A percentile compares a stretch with the other conserved stretches of the same genome.
These are phyloP conservation scores for Triplophysa tibetana DNA, from an alignment of 2,113 vertebrate genomes.

Conservation along the genomic window DNA sequence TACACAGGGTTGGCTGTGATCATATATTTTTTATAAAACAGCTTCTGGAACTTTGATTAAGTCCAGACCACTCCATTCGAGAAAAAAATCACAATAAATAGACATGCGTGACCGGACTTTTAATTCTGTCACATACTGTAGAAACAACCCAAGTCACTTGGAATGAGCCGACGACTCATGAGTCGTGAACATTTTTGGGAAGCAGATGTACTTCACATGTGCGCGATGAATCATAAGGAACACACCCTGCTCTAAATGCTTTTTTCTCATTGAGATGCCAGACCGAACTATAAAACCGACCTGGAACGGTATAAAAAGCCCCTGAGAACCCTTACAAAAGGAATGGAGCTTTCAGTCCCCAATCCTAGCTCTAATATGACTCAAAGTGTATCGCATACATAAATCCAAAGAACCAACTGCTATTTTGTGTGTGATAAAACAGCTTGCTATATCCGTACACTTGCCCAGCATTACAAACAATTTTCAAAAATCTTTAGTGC, in stretches of 20 bases:
- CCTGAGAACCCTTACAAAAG: not conserved
- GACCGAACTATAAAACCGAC: not conserved
- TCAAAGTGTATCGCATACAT: too few species aligned
- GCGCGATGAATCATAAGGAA: slow-evolving; percentile 11
- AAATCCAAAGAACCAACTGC: too few species aligned
- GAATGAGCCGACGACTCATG: not conserved
- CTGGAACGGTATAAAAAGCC: not conserved
- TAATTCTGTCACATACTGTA: not conserved
- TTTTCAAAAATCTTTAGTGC: not conserved
- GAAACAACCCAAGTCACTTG: not conserved
- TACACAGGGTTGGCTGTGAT: not conserved
- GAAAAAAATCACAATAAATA: not conserved
- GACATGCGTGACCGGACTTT: not conserved
- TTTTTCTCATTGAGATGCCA: not conserved
- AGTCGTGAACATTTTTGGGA: not conserved
- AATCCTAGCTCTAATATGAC: too few species aligned
- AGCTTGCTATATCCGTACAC: too few species aligned
- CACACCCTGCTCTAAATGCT: slow-evolving; percentile 1
- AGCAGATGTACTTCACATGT: not conserved
- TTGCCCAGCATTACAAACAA: too few species aligned
- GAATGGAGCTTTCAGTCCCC: not conserved
- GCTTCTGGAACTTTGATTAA: not conserved
- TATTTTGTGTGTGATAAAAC: too few species aligned
- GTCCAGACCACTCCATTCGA: not conserved
- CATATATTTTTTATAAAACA: not conserved